Conservation (phyloP, 2,797 vertebrate species). For the Lepidocolaptes lacrymiger region DNA sequence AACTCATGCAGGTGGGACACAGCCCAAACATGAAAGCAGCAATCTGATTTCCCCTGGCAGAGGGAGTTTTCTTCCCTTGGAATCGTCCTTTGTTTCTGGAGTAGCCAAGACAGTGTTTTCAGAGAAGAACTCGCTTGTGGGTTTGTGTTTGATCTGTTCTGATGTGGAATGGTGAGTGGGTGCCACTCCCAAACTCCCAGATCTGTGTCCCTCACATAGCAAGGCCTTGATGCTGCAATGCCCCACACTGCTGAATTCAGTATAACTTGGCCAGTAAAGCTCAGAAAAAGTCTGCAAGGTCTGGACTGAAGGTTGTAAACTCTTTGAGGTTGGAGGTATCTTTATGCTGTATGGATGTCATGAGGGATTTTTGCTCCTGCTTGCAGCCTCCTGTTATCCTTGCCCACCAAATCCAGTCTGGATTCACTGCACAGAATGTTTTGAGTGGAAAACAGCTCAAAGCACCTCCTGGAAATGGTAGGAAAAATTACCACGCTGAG, state of each 20-base stretch:
- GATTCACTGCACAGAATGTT: not conserved
- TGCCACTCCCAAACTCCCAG: fast-evolving
- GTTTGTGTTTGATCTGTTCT: not conserved
- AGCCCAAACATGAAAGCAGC: not conserved
- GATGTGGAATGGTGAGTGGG: not conserved
- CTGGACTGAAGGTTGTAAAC: not conserved
- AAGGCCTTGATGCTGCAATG: not conserved
- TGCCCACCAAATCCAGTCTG: not conserved
- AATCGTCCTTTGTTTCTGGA: not conserved
- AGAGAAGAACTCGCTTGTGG: fast-evolving
- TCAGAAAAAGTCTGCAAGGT: not conserved
- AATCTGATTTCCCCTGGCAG: not conserved
- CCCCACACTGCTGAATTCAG: not conserved
- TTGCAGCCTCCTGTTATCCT: not conserved
- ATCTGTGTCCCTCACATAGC: fast-evolving
- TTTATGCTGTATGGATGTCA: not conserved
- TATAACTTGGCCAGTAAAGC: not conserved
- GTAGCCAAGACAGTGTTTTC: not conserved
- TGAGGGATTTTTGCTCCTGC: not conserved
- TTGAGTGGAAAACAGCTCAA: not conserved
- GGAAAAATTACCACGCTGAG: not conserved
- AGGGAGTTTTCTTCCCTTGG: not conserved
- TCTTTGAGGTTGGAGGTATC: not conserved
- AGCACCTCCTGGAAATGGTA: constrained; percentile 3
- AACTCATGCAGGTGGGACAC: fast-evolving